Evolutionary conservation across 2,888 invertebrate genomes (phyloP), one percentile per base, ranked within the genome.

Genomic region (Heteromyza rotundicornis): DNA sequence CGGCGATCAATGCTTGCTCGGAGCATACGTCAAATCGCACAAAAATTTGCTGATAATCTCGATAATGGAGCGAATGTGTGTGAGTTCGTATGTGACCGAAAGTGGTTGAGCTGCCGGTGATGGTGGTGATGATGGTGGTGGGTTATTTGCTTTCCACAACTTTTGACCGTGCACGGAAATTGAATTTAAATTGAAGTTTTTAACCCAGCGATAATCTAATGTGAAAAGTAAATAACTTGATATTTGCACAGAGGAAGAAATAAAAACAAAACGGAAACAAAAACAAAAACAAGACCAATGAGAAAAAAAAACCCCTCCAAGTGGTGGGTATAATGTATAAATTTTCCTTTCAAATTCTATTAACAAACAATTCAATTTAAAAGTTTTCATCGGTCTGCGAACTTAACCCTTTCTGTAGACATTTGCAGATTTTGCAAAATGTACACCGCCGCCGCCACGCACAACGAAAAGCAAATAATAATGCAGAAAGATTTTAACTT

Each of bases 11-110:
- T n/a, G n/a, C n/a, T n/a, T n/a, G n/a, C n/a, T n/a, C 47, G 5
- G 19, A 20, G 47, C 47, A 47, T 47, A 47, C 47, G 47, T 17
- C 20, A 47, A 19, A 47, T 47, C 47, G 53, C 36, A n/a, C n/a
- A 77, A 74, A 74, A 76, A 75, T 74, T 71, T 74, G 76, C 76
- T 77, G 74, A 74, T 74, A 74, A 74, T 74, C 78, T 77, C 74
- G 77, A 77, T 74, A 74, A 74, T 74, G 76, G 77, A 74, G 74
- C 77, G 74, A 74, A 76, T 74, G 75, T 68, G 74, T 72, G 5
- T 14, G 20, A 3, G 20, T 47, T 17, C 19, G 2, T 47, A n/a
- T 14, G 40, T n/a, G 27, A n/a, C n/a, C n/a, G n/a, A n/a, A n/a
- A n/a, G n/a, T n/a, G n/a, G n/a, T n/a, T n/a, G n/a, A n/a, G n/a